Conservation (phyloP, 2,113 vertebrate species). For the Puma concolor region DNA sequence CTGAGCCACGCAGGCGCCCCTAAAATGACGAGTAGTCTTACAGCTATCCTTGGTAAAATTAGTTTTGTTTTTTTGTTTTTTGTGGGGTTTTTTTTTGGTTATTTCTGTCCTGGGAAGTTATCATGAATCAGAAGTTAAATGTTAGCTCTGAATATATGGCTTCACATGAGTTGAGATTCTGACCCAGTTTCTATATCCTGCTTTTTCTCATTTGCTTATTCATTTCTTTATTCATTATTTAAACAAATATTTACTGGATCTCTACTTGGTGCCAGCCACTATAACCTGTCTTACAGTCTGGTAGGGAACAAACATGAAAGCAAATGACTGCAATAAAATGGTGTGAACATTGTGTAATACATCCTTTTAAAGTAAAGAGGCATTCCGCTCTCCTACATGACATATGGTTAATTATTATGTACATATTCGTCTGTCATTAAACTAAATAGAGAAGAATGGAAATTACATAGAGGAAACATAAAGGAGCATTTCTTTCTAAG, state of each 20-base stretch:
- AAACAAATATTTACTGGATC: background rate
- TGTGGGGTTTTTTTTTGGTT: background rate
- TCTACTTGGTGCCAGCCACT: background rate
- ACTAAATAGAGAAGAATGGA: constrained; percentile 4
- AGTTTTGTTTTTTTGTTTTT: background rate
- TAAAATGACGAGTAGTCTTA: background rate
- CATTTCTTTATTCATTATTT: background rate
- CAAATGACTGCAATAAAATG: background rate
- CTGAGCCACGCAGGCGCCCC: no score
- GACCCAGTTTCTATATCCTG: background rate
- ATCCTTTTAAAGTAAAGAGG: background rate
- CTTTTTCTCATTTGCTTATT: background rate
- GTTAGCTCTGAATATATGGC: background rate
- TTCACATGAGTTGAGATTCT: background rate
- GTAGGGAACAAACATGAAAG: background rate
- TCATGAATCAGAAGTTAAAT: background rate
- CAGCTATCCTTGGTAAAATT: background rate
- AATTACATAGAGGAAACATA: background rate
- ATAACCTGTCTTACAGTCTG: background rate
- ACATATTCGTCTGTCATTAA: background rate
- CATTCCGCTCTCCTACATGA: background rate
- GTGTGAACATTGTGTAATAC: background rate
- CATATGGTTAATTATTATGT: background rate
- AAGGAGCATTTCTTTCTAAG: background rate
- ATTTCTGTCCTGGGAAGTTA: background rate